Conservation (phyloP, 2,797 vertebrate species). For the Esox lucius region DNA sequence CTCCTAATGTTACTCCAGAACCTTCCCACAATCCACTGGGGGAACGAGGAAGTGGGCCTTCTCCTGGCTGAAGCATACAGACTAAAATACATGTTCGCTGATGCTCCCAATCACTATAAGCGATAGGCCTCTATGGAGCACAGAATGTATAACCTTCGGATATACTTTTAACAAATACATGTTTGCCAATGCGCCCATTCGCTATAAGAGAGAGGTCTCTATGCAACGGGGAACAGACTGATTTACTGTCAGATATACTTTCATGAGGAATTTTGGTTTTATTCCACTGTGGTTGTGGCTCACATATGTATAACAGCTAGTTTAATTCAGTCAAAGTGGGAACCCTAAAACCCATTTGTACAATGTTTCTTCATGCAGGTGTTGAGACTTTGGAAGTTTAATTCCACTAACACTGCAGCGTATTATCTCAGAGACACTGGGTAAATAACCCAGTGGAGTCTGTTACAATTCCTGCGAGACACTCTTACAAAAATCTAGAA, state of each 20-base stretch:
- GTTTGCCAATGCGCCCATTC: no score
- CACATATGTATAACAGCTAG: constrained; percentile 13
- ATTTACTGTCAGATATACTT: background rate
- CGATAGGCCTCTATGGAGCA: constrained; percentile 73
- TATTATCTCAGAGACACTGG: constrained; percentile 25
- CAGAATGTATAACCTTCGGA: background rate
- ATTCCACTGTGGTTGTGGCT: constrained; percentile 13
- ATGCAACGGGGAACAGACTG: background rate
- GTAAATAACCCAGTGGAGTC: constrained; percentile 11
- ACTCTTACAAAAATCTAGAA: no score
- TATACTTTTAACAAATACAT: no score
- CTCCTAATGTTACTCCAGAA: constrained; percentile 98
- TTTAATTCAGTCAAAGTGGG: background rate
- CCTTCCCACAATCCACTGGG: constrained; percentile 98
- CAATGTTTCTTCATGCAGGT: constrained; percentile 5
- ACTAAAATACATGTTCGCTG: constrained; percentile 99
- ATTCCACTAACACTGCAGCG: constrained; percentile 2
- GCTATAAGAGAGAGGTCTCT: background rate
- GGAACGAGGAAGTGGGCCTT: constrained; percentile 96
- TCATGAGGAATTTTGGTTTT: background rate
- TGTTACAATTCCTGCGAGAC: constrained; percentile 26
- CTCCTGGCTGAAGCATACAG: constrained; percentile 97
- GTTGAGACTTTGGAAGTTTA: background rate
- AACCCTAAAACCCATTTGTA: background rate
- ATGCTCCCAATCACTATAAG: constrained; percentile 97